Conservation (phyloP, 2,888 invertebrate species). For the Meloe dianella region DNA sequence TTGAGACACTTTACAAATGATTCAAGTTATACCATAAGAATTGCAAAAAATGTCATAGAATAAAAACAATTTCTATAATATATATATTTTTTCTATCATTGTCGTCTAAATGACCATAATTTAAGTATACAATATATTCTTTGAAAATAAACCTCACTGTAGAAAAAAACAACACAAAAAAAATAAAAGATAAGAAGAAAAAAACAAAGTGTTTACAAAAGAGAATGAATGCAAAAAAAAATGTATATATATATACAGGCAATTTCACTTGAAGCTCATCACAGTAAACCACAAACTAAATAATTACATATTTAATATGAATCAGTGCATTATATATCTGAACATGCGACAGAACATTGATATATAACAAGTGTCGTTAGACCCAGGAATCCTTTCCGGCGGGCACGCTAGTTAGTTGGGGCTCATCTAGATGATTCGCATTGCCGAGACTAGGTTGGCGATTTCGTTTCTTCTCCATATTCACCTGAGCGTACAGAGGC, state of each 20-base stretch:
- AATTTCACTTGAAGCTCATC: slow-evolving; percentile 59
- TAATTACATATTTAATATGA: slow-evolving; percentile 57
- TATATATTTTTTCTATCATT: slow-evolving; percentile 47
- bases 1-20: slow-evolving; percentile 43
- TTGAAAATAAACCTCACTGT: slow-evolving; percentile 53
- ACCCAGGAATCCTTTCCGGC: slow-evolving; percentile 61
- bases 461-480: slow-evolving; percentile 69
- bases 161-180: slow-evolving; percentile 41
- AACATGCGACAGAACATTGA: slow-evolving; percentile 58
- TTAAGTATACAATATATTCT: slow-evolving; percentile 56
- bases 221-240: slow-evolving; percentile 52
- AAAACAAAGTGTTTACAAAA: slow-evolving; percentile 50
- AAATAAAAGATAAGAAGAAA: slow-evolving; percentile 40
- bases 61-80: slow-evolving; percentile 54
- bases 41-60: slow-evolving; percentile 42
- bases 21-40: slow-evolving; percentile 30
- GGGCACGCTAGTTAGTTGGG: slow-evolving; percentile 48
- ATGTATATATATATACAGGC: slow-evolving; percentile 54
- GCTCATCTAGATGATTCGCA: slow-evolving; percentile 53
- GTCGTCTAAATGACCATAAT: slow-evolving; percentile 53
- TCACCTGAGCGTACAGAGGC: slow-evolving; percentile 71
- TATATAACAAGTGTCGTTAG: slow-evolving; percentile 54
- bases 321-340: slow-evolving; percentile 57
- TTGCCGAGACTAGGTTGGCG: slow-evolving; percentile 58
- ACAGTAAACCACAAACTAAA: slow-evolving; percentile 60